phyloP scores from a whole-genome alignment of 37 sponge, comb jelly and placozoan species.

The Petrosia ficiformis region DNA sequence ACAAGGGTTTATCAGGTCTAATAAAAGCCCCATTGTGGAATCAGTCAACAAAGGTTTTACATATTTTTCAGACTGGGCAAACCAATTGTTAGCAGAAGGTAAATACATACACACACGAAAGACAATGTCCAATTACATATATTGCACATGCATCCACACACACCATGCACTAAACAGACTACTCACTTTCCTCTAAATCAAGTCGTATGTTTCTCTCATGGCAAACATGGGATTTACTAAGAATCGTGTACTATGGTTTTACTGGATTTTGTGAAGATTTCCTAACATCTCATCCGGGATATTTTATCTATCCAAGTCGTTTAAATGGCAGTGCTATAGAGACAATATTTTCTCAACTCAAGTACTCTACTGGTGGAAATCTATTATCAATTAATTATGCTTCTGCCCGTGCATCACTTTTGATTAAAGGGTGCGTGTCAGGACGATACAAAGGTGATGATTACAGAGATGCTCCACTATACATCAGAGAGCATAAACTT shows the following conservation, averaged over 20 bases:
- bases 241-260: constrained; percentile 25
- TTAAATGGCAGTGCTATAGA: constrained; percentile 24
- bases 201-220: constrained; percentile 2
- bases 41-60: not conserved
- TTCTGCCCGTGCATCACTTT: constrained; percentile 3
- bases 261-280: constrained; percentile 10
- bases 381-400: constrained; percentile 5
- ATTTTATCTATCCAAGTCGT: constrained; percentile 5
- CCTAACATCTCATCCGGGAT: constrained; percentile 11
- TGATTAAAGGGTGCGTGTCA: not conserved
- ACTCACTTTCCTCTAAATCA: not conserved
- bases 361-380: constrained; percentile 1
- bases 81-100: not conserved
- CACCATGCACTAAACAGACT: not conserved
- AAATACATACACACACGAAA: no score
- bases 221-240: constrained; percentile 36
- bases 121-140: no score
- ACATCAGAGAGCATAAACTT: not conserved
- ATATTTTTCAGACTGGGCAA: constrained; percentile 5
- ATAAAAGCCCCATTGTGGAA: not conserved
- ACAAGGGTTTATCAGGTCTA: constrained; percentile 9
- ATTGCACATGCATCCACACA: not conserved
- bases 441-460: not conserved
- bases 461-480: not conserved
- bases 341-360: constrained; percentile 21